A percentile compares a stretch with the other conserved stretches of the same genome.
These are phyloP conservation scores for Meliscaeva auricollis DNA, from an alignment of 2,888 invertebrate species.

Conservation along the genomic window DNA sequence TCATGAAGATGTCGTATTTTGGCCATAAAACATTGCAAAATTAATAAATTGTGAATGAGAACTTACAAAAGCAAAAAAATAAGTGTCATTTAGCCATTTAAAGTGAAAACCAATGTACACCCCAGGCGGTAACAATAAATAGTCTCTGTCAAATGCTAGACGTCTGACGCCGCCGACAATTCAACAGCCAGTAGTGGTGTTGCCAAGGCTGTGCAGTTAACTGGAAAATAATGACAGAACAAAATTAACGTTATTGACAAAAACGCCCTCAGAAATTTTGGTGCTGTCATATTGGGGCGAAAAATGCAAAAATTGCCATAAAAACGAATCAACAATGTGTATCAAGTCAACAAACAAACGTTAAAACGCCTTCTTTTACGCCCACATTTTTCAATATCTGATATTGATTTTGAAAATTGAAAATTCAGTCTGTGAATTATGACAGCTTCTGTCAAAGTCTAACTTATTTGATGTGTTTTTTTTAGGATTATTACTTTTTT, in stretches of 20 bases:
- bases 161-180: background rate
- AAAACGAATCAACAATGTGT: too few relatives aligned
- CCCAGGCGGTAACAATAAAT: conserved; percentile 60
- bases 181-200: background rate
- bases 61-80: conserved; percentile 48
- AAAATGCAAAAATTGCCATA: too few relatives aligned
- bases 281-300: background rate
- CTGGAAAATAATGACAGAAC: conserved; percentile 25
- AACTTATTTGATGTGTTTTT: too few relatives aligned
- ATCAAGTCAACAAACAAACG: too few relatives aligned
- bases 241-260: conserved; percentile 68
- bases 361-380: too few relatives aligned
- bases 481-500: too few relatives aligned
- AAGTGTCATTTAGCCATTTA: conserved; percentile 65
- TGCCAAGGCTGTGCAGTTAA: background rate
- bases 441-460: too few relatives aligned
- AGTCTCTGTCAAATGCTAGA: conserved; percentile 27
- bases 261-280: conserved; percentile 50
- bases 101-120: conserved; percentile 67
- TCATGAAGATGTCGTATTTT: conserved; percentile 40
- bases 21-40: conserved; percentile 65
- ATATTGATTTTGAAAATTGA: too few relatives aligned
- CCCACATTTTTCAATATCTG: too few relatives aligned
- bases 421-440: too few relatives aligned
- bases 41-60: conserved; percentile 61